These are phyloP conservation scores for Centrocercus urophasianus DNA, from an alignment of 2,113 vertebrate genomes.

Conservation along the genomic window DNA sequence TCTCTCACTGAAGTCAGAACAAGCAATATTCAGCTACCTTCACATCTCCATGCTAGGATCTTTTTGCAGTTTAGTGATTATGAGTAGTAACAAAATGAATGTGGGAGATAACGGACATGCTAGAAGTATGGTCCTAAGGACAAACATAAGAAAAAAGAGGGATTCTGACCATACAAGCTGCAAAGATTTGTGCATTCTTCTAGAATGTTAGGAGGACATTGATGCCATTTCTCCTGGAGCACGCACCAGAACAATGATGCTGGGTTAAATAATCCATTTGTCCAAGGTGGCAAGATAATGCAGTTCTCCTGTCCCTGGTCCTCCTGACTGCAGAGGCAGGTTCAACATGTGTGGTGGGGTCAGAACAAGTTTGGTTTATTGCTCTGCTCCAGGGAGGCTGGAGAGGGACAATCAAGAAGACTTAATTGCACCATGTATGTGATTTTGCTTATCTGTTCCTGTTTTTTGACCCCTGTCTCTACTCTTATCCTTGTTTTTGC, in stretches of 20 bases:
- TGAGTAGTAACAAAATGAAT: not conserved
- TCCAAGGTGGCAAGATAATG: not conserved
- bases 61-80: not conserved
- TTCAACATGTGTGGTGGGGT: not conserved
- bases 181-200: not conserved
- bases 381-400: not conserved
- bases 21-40: not conserved
- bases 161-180: not conserved
- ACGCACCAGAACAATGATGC: fast-evolving
- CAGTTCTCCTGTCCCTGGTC: fast-evolving
- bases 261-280: not conserved
- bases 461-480: not conserved
- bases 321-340: not conserved
- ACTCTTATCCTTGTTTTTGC: not conserved
- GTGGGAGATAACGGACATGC: not conserved
- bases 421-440: fast-evolving
- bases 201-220: fast-evolving
- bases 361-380: not conserved
- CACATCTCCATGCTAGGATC: not conserved
- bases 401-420: not conserved
- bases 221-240: fast-evolving
- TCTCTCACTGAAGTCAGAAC: not conserved
- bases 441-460: not conserved
- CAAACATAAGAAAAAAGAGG: not conserved
- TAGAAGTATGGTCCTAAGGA: not conserved